Base-by-base conservation (phyloP, 2,113 vertebrate species). In the Malurus alboscapulatus region DNA sequence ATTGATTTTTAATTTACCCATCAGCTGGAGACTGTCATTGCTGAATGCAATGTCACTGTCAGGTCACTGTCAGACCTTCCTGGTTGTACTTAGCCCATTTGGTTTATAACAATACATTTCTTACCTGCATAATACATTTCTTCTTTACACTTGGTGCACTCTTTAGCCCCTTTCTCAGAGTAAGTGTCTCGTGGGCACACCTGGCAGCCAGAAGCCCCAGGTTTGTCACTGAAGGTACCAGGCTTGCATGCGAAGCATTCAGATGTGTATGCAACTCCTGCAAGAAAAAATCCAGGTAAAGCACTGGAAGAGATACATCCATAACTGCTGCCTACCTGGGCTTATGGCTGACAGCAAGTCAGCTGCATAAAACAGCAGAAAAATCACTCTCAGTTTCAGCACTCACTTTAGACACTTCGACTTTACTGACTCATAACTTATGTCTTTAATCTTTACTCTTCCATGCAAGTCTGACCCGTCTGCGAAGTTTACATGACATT, bases 251-350 rank as follows among this genome's bases (percentile, higher is more conserved):
- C 98, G 9, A 99, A 99, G 95, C 99, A 99, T 95, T 99, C 99
- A 0, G 99, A 99, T 0, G 99, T 99, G 88, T 99, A 99, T 0
- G 99, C 99, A 83, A 99, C 99, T 53, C 99, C 99, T 99, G 96
- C 11, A 82, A 79, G 29, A 45, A 22, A 97, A 96, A 17, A 5
- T 17, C 53, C 29, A 53, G 30, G 9, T 67, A 42, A 89, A 87
- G 7, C 51, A 82, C 45, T 71, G 59, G 59, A 58, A 85, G n/a
- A 42, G 21, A 29, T 19, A 48, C 18, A 53, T 4, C 72, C 32
- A 14, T 38, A 63, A 51, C 61, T 69, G 20, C n/a, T 69, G 55
- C n/a, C 47, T 24, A 16, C 21, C 54, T 22, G 63, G 54, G 14
- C 42, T 51, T 48, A 13, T 9, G 18, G 36, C 40, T 51, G 14